Percentiles rank a stretch among this genome's conserved stretches.
These are phyloP conservation scores for Petrolisthes cinctipes DNA, from an alignment of 2,888 invertebrate species.

Conservation along the genomic window DNA sequence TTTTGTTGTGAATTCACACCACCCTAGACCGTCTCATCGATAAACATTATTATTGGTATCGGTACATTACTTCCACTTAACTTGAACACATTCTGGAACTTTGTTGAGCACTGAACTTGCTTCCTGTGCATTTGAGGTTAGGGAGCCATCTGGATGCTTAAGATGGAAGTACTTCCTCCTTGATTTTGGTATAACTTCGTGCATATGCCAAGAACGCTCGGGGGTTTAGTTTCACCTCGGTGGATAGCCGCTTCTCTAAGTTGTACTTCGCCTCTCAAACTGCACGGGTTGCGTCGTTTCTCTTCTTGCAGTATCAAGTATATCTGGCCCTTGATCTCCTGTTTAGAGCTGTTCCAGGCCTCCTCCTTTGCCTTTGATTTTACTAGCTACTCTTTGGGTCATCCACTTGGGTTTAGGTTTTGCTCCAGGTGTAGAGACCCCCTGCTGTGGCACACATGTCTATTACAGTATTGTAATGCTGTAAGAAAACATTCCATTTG, in stretches of 20 bases:
- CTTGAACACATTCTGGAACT: constrained; percentile 10
- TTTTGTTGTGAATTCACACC: not conserved
- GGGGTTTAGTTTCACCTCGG: constrained; percentile 5
- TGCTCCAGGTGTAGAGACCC: too few species aligned
- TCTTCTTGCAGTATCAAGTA: not conserved
- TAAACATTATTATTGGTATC: not conserved
- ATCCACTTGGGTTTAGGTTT: constrained; percentile 29
- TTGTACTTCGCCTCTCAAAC: not conserved
- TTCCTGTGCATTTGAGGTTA: not conserved
- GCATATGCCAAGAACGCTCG: not conserved
- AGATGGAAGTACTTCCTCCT: constrained; percentile 20
- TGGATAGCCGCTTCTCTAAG: constrained; percentile 13
- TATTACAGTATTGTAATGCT: not conserved
- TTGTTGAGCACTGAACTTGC: not conserved
- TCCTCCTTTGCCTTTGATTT: constrained; percentile 7
- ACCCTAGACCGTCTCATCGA: not conserved
- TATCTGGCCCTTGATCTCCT: constrained; percentile 10
- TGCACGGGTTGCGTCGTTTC: not conserved
- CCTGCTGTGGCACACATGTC: not conserved
- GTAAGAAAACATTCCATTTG: constrained; percentile 18
- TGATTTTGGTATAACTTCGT: not conserved
- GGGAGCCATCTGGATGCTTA: not conserved
- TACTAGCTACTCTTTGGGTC: not conserved
- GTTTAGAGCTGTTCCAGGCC: constrained; percentile 9
- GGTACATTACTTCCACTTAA: not conserved